Percentiles rank a stretch among this genome's conserved stretches.
phyloP scores from a whole-genome alignment of 37 sponge, comb jelly and placozoan species.

The Petrosia ficiformis region DNA sequence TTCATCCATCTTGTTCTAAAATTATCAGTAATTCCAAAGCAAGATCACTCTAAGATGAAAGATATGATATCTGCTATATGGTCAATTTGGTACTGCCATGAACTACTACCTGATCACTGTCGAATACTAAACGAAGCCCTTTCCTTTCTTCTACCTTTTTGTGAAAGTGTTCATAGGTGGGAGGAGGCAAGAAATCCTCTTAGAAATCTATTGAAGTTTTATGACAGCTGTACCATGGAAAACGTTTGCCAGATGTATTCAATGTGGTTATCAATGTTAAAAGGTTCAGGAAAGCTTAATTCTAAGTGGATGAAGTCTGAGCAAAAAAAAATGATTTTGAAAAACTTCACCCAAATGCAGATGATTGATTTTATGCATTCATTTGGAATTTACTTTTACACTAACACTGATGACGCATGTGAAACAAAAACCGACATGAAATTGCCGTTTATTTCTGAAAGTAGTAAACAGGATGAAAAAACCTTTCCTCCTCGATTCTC shows the following conservation, averaged over 20 bases:
- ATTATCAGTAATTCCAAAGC: background rate
- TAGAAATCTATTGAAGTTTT: slow-evolving; percentile 4
- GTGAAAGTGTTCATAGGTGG: slow-evolving; percentile 10
- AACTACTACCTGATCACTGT: slow-evolving; percentile 27
- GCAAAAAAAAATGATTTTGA: background rate
- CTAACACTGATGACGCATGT: too few species aligned
- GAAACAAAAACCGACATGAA: slow-evolving; percentile 3
- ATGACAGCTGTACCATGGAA: background rate
- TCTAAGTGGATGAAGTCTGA: background rate
- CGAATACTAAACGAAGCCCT: slow-evolving; percentile 7
- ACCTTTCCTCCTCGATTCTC: too few species aligned
- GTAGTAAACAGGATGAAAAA: too few species aligned
- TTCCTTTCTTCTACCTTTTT: slow-evolving; percentile 1
- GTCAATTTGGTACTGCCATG: slow-evolving; percentile 54
- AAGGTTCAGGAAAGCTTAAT: background rate
- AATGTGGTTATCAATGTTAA: slow-evolving; percentile 15
- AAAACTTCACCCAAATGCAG: background rate
- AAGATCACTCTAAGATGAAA: background rate
- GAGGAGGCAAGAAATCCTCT: background rate
- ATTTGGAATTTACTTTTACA: too few species aligned
- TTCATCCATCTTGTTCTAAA: slow-evolving; percentile 27
- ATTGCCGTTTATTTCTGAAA: too few species aligned
- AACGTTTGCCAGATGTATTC: slow-evolving; percentile 16
- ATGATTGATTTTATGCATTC: background rate
- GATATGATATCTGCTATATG: slow-evolving; percentile 44